A percentile compares a stretch with the other conserved stretches of the same genome.
These are phyloP conservation scores for Dicranocentrus wangi DNA, from an alignment of 2,888 invertebrate species.

Conservation along the genomic window DNA sequence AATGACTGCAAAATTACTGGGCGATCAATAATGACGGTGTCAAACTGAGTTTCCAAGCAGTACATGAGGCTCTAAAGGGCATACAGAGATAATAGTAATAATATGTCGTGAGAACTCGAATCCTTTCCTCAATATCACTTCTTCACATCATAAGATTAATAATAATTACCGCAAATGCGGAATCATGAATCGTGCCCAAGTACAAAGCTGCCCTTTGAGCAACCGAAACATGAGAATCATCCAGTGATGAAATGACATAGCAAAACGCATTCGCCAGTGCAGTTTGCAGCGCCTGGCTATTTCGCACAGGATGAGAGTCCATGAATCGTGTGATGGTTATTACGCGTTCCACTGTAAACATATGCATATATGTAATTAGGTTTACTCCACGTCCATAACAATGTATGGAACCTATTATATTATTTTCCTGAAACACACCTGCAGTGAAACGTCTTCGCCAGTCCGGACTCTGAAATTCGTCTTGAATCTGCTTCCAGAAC, in stretches of 20 bases:
- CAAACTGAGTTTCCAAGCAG: constrained; percentile 98
- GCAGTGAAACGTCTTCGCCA: constrained; percentile 94
- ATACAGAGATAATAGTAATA: constrained; percentile 45
- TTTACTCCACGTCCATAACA: background rate
- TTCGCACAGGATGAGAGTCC: constrained; percentile 90
- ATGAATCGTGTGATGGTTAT: constrained; percentile 94
- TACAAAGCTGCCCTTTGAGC: constrained; percentile 94
- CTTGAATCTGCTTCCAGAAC: constrained; percentile 95
- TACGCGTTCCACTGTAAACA: constrained; percentile 86
- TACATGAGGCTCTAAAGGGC: constrained; percentile 84
- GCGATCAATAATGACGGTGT: constrained; percentile 95
- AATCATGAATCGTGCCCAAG: constrained; percentile 93
- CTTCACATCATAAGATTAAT: no score
- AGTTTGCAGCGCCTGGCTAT: constrained; percentile 89
- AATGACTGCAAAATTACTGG: constrained; percentile 97
- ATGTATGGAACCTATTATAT: background rate
- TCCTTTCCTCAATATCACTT: no score
- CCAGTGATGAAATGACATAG: constrained; percentile 95
- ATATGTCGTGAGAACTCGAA: no score
- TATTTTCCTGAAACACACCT: constrained; percentile 75
- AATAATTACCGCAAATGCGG: constrained; percentile 88
- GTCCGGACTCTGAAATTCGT: constrained; percentile 92
- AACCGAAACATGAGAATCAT: constrained; percentile 95
- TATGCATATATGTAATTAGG: background rate
- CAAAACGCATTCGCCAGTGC: constrained; percentile 97